Conservation (phyloP, 2,888 invertebrate genomes). For the Bombyx huttoni region DNA sequence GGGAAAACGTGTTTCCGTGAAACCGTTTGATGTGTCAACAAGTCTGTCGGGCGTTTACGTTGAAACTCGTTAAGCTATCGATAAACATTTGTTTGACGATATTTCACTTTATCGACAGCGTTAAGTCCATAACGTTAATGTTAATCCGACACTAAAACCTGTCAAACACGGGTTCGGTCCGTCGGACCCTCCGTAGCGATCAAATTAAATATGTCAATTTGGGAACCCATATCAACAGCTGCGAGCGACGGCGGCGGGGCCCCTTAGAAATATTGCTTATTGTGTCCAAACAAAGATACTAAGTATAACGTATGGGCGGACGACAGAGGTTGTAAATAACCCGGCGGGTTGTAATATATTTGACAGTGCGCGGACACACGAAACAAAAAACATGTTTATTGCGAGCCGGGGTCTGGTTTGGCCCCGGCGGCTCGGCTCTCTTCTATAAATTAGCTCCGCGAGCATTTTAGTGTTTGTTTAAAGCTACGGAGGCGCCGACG, state of each 20-base stretch:
- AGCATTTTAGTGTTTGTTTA: constrained; percentile 50
- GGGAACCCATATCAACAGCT: constrained; percentile 72
- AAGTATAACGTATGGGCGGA: constrained; percentile 73
- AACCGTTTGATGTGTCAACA: constrained; percentile 55
- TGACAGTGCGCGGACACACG: constrained; percentile 72
- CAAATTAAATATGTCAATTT: constrained; percentile 74
- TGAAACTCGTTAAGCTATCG: constrained; percentile 23
- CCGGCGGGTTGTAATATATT: constrained; percentile 70
- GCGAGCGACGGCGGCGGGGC: constrained; percentile 62
- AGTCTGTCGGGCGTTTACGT: constrained; percentile 14
- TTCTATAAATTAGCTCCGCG: constrained; percentile 50
- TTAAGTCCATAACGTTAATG: constrained; percentile 57
- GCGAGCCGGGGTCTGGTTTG: constrained; percentile 41
- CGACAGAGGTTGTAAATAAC: constrained; percentile 70
- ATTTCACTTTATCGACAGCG: constrained; percentile 49
- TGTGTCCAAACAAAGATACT: constrained; percentile 74
- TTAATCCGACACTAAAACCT: constrained; percentile 71
- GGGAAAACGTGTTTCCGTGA: constrained; percentile 22
- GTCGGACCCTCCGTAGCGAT: constrained; percentile 63
- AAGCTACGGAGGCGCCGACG: constrained; percentile 16
- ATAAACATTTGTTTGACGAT: constrained; percentile 28
- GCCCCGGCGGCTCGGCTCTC: constrained; percentile 19
- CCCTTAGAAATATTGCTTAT: constrained; percentile 73
- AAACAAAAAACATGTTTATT: constrained; percentile 73
- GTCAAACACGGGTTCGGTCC: constrained; percentile 57